These are phyloP conservation scores for Pseudomyrmex gracilis DNA, from an alignment of 1,140 invertebrate genomes.

Conservation along the genomic window DNA sequence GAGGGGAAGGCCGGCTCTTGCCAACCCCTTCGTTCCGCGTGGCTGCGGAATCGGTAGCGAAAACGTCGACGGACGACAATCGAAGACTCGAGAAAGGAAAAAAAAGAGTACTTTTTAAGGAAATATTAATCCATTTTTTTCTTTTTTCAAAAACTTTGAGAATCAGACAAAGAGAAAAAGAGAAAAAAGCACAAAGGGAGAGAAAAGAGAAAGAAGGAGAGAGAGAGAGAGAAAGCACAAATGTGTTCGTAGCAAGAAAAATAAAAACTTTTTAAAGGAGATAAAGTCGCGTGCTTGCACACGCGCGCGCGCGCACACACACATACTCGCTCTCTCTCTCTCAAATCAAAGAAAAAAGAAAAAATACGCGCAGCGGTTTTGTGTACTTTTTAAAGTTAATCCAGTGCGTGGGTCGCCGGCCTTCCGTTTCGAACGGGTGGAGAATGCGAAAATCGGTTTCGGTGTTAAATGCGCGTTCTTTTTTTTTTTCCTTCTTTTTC, in stretches of 20 bases:
- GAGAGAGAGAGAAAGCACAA: neutral
- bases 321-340: constrained; percentile 24
- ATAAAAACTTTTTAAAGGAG: constrained; percentile 61
- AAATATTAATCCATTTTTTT: neutral
- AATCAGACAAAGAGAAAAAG: constrained; percentile 32
- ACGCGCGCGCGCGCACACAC: neutral
- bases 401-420: constrained; percentile 46
- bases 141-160: constrained; percentile 35
- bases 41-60: constrained; percentile 53
- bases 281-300: constrained; percentile 22
- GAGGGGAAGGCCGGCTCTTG: constrained; percentile 33
- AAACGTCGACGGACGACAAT: constrained; percentile 48
- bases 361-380: constrained; percentile 36
- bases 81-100: constrained; percentile 8
- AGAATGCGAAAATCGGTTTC: constrained; percentile 55
- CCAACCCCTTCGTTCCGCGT: constrained; percentile 58
- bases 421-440: constrained; percentile 44
- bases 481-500: constrained; percentile 22
- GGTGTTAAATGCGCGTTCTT: constrained; percentile 39
- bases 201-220: constrained; percentile 25
- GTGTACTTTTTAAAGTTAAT: constrained; percentile 60
- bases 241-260: constrained; percentile 11
- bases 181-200: constrained; percentile 10
- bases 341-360: constrained; percentile 53
- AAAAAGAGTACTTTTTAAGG: no score